Evolutionary conservation across 2,113 vertebrate species (phyloP).

Genomic region (Hydropotes inermis): DNA sequence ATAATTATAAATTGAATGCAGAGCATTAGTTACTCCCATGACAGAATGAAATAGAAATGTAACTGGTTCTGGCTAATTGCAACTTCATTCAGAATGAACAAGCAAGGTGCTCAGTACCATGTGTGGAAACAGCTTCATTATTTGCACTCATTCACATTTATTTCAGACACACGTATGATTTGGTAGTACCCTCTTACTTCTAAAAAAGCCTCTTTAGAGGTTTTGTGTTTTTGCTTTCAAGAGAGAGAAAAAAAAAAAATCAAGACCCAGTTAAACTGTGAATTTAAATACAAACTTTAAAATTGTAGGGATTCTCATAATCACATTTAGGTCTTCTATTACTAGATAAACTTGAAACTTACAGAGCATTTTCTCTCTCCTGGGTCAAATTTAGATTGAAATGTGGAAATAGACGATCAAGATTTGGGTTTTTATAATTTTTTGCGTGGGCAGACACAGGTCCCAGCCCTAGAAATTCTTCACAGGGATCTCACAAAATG

Average conservation of each 20-base stretch:
- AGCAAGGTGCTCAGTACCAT: rapidly evolving
- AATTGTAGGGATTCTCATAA: not conserved
- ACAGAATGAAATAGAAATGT: not conserved
- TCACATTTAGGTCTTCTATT: not conserved
- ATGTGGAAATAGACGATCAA: not conserved
- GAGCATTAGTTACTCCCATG: not conserved
- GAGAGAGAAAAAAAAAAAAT: not conserved
- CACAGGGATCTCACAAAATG: not conserved
- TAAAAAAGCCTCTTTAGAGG: not conserved
- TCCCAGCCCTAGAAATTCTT: not conserved
- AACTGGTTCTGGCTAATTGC: not conserved
- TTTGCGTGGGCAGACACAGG: not conserved
- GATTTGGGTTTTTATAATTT: not conserved
- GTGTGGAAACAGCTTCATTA: not conserved
- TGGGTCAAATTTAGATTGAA: not conserved
- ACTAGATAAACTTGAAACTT: not conserved
- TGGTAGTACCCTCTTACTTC: not conserved
- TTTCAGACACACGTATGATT: not conserved
- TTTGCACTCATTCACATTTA: not conserved
- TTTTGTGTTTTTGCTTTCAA: not conserved
- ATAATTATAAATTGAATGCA: not conserved
- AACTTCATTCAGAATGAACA: not conserved
- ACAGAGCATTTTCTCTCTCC: not conserved
- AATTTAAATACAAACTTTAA: not conserved
- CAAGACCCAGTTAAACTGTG: not conserved